Evolutionary conservation across 1,140 invertebrate genomes (phyloP).

Genomic region (Eupeodes corollae): DNA sequence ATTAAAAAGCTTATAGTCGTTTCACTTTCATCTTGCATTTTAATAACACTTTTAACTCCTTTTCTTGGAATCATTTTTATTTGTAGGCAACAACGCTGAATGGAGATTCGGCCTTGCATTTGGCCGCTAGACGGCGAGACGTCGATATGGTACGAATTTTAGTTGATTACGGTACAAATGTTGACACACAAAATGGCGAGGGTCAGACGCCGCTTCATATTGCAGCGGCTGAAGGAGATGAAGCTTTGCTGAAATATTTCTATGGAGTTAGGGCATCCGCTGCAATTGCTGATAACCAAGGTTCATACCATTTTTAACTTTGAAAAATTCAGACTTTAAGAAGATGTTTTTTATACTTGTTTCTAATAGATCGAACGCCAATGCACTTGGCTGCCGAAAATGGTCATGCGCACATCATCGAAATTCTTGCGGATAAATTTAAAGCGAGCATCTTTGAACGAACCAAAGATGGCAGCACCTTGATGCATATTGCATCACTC

Average conservation of each 20-base stretch:
- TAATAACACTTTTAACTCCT: not conserved
- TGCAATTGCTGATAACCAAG: conserved; percentile 84
- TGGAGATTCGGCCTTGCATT: conserved; percentile 82
- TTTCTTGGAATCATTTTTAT: not conserved
- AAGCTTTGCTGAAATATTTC: conserved; percentile 87
- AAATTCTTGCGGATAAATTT: conserved; percentile 94
- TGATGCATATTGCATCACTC: conserved; percentile 95
- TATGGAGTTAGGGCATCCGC: conserved; percentile 88
- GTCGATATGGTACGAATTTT: conserved; percentile 85
- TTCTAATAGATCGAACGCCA: conserved; percentile 70
- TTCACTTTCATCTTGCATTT: too few species aligned
- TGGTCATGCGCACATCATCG: conserved; percentile 90
- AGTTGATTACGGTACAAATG: conserved; percentile 80
- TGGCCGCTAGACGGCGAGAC: conserved; percentile 78
- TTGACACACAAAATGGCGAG: conserved; percentile 83
- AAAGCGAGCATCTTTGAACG: conserved; percentile 88
- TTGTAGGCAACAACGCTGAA: conserved; percentile 52
- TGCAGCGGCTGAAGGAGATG: conserved; percentile 89
- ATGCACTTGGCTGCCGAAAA: conserved; percentile 96
- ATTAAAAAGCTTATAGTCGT: too few species aligned
- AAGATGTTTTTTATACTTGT: not conserved
- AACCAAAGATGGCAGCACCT: conserved; percentile 92
- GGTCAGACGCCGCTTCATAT: conserved; percentile 91
- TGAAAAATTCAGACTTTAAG: not conserved
- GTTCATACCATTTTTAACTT: conserved; percentile 25